Evolutionary conservation across 2,888 invertebrate genomes (phyloP), one percentile per base, ranked within the genome.

Genomic region (Acleris sparsana): DNA sequence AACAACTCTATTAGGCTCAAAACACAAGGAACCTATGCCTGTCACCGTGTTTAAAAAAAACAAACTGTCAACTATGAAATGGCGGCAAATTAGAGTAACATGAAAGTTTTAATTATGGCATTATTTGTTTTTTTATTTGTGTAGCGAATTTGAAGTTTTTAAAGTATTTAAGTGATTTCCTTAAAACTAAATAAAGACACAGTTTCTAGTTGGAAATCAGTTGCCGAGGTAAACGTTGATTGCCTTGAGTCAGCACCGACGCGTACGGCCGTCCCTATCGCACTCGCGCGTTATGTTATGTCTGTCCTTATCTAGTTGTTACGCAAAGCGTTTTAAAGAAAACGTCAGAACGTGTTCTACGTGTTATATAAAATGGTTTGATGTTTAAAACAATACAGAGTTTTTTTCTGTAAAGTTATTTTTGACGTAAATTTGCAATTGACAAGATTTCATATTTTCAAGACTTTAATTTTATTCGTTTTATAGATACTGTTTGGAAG

Each of bases 141-240:
- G 5, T 5, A 17, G 11, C 39, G 39, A 4, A 6, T 17, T 29
- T 46, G 18, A 18, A 39, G 7, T 3, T 9, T 25, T 17, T 0
- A 1, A n/a, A 11, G 18, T 43, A 33, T 16, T 64, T 11, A 17
- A 13, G 7, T 55, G 43, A 53, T 51, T 22, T 51, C n/a, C 25
- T 57, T 58, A 62, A 64, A 70, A 53, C 55, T 67, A 63, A 67
- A 70, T 51, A 65, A 51, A 67, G 53, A 70, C 82, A 77, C 81
- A 69, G 84, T 74, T 74, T 73, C 71, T 74, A 75, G 78, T 72
- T 86, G 88, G 87, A 89, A 89, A 86, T 82, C 86, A 79, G 76
- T 77, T 77, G 73, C 64, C 67, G 71, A 78, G 84, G 89, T 87
- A 89, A 90, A 89, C 91, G 91, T 91, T 83, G 91, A 81, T 92